Conservation (phyloP, 2,113 vertebrate genomes). For the Corynorhinus townsendii region DNA sequence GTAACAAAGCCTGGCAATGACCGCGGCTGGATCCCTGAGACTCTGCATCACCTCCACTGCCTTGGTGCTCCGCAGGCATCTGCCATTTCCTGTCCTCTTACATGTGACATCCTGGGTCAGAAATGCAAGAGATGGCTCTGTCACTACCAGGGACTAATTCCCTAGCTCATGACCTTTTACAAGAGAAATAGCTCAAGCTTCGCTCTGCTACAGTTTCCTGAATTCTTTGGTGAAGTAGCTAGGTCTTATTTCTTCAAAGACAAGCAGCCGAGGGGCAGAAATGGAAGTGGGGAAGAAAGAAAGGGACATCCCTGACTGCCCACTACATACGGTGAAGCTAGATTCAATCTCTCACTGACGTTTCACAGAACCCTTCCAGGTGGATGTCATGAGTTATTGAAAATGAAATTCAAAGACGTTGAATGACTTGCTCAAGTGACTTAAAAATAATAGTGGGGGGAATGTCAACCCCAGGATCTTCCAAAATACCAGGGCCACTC, state of each 20-base stretch:
- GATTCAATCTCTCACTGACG: fast-evolving
- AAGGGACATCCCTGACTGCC: not conserved
- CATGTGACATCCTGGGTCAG: not conserved
- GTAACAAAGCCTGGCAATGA: not conserved
- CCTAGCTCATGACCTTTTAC: not conserved
- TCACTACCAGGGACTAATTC: not conserved
- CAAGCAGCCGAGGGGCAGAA: not conserved
- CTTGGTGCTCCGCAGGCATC: fast-evolving
- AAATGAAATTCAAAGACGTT: not conserved
- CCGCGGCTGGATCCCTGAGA: fast-evolving
- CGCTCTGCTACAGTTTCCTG: not conserved
- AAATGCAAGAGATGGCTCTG: not conserved
- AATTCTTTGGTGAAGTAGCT: not conserved
- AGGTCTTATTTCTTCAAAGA: not conserved
- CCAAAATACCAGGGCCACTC: not conserved
- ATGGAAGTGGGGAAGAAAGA: not conserved
- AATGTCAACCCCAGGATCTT: not conserved
- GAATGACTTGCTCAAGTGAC: not conserved
- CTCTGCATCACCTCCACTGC: fast-evolving
- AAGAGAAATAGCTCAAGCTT: not conserved
- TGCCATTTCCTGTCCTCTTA: not conserved
- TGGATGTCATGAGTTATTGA: fast-evolving
- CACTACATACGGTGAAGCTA: fast-evolving
- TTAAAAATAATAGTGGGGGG: not conserved
- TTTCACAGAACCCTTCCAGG: not conserved